Base-by-base conservation (phyloP, 2,797 vertebrate species). In the Agapornis canus region DNA sequence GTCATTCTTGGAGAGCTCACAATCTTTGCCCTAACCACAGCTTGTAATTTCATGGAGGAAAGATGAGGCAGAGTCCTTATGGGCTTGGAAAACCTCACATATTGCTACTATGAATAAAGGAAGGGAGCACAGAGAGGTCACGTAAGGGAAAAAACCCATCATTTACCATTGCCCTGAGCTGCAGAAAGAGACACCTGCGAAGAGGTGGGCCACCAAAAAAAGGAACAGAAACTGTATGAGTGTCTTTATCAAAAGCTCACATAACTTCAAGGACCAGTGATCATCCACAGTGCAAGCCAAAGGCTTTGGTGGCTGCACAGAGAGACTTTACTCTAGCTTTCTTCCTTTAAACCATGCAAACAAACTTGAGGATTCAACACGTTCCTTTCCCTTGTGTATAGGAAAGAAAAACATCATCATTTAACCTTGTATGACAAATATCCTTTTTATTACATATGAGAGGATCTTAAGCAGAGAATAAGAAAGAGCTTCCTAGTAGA, bases 11-110 rank as follows among this genome's bases (percentile, higher is more conserved):
- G 89, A 95, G 82, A 90, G 89, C 85, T 95, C 77, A 47, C 68
- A 94, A 71, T 52, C 75, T 94, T 94, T 94, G 77, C 68, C 87
- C 91, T 94, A 71, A 96, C 92, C 95, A 96, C 94, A 96, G 82
- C 77, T 91, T 94, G 77, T 92, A 94, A 95, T 96, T 97, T 90
- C 77, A 80, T 89, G 91, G 81, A 91, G 77, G 71, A 73, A 90
- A 64, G 92, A 95, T 94, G 91, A 91, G 95, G 87, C 80, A 91
- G 3, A 39, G 73, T 56, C 73, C 68, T 82, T 56, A 63, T 0
- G 4, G 78, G 73, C 72, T 93, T 91, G 87, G 94, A 64, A 95
- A 88, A 68, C 66, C 64, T 94, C 85, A 79, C 56, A 26, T 90
- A 70, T 10, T 82, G 82, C 63, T 82, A 32, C 82, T 88, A 3